phyloP scores from a whole-genome alignment of 1,140 invertebrate genomes.

The Semibalanus balanoides region DNA sequence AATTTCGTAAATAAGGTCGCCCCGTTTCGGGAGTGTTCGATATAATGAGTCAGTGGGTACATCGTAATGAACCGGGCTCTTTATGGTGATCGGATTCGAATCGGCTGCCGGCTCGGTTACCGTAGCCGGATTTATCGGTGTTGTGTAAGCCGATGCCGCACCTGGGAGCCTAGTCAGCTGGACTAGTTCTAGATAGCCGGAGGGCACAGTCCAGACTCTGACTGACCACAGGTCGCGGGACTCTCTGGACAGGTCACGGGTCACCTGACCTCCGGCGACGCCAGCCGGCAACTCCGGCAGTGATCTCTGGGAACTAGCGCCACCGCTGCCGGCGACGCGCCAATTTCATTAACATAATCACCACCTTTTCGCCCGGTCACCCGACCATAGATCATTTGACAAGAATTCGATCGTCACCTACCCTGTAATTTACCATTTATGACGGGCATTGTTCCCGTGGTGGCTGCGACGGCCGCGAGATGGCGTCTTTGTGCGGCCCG shows the following conservation, averaged over 20 bases:
- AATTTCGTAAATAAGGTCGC: slow-evolving; percentile 2
- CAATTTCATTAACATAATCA: background rate
- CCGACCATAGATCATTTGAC: background rate
- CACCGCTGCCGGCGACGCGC: background rate
- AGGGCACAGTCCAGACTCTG: no score
- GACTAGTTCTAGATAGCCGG: no score
- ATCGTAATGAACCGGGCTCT: background rate
- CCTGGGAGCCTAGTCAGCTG: no score
- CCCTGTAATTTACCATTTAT: slow-evolving; percentile 1
- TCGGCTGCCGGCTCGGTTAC: no score
- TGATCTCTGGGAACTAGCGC: background rate
- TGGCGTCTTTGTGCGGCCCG: background rate
- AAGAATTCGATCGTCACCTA: background rate
- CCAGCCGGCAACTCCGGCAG: background rate
- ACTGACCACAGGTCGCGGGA: no score
- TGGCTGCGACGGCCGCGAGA: background rate
- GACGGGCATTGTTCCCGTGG: background rate
- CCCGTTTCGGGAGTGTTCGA: background rate
- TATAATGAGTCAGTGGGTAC: background rate
- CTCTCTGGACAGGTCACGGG: no score
- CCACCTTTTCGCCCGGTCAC: background rate
- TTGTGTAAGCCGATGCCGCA: no score
- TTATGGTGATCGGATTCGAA: background rate
- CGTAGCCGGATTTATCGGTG: no score
- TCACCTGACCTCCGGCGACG: no score